These are phyloP conservation scores for Micrasema minimum DNA, from an alignment of 1,140 invertebrate genomes.

Conservation along the genomic window DNA sequence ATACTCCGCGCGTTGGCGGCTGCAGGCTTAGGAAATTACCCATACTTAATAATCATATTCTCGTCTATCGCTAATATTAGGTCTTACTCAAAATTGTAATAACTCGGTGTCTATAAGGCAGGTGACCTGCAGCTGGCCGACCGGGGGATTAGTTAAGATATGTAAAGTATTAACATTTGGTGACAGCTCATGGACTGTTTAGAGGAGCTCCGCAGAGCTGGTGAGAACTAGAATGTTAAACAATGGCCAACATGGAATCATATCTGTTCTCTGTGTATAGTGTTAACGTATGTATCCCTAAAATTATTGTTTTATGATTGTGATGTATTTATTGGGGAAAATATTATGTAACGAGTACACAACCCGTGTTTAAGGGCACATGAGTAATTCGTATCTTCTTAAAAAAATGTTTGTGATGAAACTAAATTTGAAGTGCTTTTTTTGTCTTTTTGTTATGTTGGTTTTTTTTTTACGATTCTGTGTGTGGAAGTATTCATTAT, in stretches of 20 bases:
- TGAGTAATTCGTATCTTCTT: constrained; percentile 6
- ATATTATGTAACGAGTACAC: constrained; percentile 16
- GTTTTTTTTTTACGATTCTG: constrained; percentile 7
- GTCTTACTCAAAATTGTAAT: constrained; percentile 25
- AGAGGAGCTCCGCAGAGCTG: not conserved
- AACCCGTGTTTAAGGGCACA: constrained; percentile 11
- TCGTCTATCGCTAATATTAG: constrained; percentile 25
- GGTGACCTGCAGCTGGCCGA: constrained; percentile 25
- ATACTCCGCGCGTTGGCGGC: not conserved
- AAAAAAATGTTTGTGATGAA: constrained; percentile 16
- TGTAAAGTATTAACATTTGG: constrained; percentile 31
- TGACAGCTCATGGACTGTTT: not conserved
- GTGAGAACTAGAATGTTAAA: not conserved
- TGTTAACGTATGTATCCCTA: constrained; percentile 32
- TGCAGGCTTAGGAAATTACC: no score
- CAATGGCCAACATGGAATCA: constrained; percentile 23
- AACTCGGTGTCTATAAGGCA: no score
- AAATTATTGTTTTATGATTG: constrained; percentile 23
- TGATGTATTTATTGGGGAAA: constrained; percentile 31
- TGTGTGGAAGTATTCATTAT: constrained; percentile 40
- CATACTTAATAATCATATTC: constrained; percentile 5
- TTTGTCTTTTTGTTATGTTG: constrained; percentile 18
- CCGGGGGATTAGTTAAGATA: constrained; percentile 30
- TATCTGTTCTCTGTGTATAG: constrained; percentile 38
- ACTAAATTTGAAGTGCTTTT: constrained; percentile 19